Conservation (phyloP, 2,113 vertebrate species). For the Corythornis madagascariensis region DNA sequence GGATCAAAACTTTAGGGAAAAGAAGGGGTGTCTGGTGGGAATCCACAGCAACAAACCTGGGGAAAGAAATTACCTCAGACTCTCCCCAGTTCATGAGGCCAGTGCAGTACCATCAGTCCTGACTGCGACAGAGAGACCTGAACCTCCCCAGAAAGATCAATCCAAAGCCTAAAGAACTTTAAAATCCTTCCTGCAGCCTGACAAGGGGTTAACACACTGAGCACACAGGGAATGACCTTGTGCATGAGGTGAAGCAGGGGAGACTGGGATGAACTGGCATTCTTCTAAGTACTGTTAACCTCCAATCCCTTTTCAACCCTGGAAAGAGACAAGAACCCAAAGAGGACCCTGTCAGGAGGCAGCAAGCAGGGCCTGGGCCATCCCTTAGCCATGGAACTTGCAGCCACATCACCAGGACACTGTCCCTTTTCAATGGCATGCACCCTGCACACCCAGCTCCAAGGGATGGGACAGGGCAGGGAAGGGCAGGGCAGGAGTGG, state of each 20-base stretch:
- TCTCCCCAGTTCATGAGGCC: not conserved
- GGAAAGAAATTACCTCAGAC: not conserved
- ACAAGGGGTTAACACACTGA: not conserved
- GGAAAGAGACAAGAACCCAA: not conserved
- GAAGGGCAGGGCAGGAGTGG: not conserved
- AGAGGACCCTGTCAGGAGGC: not conserved
- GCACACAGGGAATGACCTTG: fast-evolving
- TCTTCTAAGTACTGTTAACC: not conserved
- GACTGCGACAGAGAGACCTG: not conserved
- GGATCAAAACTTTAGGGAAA: not conserved
- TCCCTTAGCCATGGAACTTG: not conserved
- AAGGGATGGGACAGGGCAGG: not conserved
- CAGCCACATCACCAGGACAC: not conserved
- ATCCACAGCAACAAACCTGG: not conserved
- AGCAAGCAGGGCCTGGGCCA: not conserved
- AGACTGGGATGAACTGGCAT: not conserved
- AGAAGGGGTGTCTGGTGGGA: not conserved
- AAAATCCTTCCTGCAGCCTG: not conserved
- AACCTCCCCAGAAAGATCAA: not conserved
- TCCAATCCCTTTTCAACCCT: not conserved
- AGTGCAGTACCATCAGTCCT: not conserved
- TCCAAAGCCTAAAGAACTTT: not conserved
- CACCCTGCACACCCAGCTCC: not conserved
- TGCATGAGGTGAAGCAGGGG: not conserved
- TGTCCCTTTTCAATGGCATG: not conserved